Evolutionary conservation across 1,140 invertebrate genomes (phyloP).

Genomic region (Nomia melanderi): DNA sequence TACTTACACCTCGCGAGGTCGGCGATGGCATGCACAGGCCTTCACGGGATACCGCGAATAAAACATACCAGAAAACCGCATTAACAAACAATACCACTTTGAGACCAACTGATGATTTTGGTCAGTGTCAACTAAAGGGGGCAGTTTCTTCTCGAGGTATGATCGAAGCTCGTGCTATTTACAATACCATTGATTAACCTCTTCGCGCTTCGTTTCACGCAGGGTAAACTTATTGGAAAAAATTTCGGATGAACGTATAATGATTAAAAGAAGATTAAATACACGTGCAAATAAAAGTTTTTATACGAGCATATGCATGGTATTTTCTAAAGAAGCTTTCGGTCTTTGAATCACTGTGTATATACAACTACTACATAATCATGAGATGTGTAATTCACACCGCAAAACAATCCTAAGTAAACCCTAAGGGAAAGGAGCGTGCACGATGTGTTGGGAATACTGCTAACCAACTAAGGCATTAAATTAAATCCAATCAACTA

Average conservation of each 20-base stretch:
- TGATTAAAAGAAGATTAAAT: neutral
- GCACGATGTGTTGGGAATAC: neutral
- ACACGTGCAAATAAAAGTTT: neutral
- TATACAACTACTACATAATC: neutral
- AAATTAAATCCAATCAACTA: neutral
- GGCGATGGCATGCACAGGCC: constrained; percentile 92
- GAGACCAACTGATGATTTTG: constrained; percentile 13
- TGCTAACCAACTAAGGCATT: neutral
- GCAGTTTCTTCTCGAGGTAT: neutral
- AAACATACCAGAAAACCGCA: constrained; percentile 72
- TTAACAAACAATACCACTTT: constrained; percentile 55
- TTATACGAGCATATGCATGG: neutral
- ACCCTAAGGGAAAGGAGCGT: neutral
- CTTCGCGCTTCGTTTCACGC: neutral
- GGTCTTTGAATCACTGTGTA: neutral
- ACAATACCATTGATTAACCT: neutral
- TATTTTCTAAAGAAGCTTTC: neutral
- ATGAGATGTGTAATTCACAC: neutral
- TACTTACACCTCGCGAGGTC: constrained; percentile 94
- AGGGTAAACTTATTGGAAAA: neutral
- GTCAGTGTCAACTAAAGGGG: neutral
- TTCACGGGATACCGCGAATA: constrained; percentile 79
- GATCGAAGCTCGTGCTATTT: neutral
- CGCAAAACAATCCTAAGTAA: neutral
- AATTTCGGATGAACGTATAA: neutral